Conservation (phyloP, 2,797 vertebrate species). For the Phaenicophaeus curvirostris region DNA sequence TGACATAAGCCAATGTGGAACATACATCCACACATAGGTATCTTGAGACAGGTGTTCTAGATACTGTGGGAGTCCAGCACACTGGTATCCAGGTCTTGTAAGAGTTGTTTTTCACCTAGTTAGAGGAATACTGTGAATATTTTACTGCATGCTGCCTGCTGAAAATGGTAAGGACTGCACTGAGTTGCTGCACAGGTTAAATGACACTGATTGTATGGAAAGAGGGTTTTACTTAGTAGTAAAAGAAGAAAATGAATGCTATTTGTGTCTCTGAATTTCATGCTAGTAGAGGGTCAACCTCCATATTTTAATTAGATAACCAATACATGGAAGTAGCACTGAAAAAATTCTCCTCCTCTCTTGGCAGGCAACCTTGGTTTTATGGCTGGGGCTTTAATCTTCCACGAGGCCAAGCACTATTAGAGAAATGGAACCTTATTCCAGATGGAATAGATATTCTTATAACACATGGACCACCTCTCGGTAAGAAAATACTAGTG, state of each 20-base stretch:
- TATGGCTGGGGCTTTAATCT: constrained; percentile 98
- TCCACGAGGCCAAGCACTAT: constrained; percentile 91
- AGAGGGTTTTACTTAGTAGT: not conserved
- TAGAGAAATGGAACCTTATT: constrained; percentile 98
- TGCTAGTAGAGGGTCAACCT: not conserved
- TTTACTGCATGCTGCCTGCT: not conserved
- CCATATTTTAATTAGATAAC: constrained; percentile 40
- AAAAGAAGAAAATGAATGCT: constrained; percentile 21
- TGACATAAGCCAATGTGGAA: not conserved
- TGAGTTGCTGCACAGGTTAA: not conserved
- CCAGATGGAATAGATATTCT: constrained; percentile 94
- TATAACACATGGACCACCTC: constrained; percentile 94
- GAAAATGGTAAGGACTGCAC: not conserved
- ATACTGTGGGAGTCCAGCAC: not conserved
- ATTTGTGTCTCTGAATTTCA: constrained; percentile 18
- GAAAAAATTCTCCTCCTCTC: constrained; percentile 50
- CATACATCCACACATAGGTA: not conserved
- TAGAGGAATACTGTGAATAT: not conserved
- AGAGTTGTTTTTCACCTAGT: not conserved
- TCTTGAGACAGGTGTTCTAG: not conserved
- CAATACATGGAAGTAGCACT: constrained; percentile 47
- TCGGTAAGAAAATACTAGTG: constrained; percentile 83
- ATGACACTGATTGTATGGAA: not conserved
- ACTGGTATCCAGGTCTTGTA: not conserved
- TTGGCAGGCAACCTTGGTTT: constrained; percentile 96